Evolutionary conservation across 2,888 invertebrate species (phyloP).

Genomic region (Ectobius pallidus): DNA sequence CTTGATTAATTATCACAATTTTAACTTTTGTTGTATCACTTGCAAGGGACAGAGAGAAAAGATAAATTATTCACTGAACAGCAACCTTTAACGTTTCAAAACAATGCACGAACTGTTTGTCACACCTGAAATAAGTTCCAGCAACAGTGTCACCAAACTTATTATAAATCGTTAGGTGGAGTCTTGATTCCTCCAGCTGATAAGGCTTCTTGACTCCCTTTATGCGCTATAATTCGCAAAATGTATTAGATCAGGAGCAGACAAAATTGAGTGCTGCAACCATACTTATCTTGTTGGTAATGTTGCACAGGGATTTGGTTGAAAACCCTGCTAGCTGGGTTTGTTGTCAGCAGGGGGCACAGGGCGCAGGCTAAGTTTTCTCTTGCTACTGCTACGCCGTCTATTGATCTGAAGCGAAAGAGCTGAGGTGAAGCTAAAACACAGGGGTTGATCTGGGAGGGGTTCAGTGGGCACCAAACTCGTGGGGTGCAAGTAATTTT

Average conservation of each 20-base stretch:
- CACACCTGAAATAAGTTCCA: too few species aligned
- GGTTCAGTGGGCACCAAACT: background rate
- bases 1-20: background rate
- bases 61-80: background rate
- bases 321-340: constrained; percentile 24
- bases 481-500: background rate
- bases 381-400: constrained; percentile 1
- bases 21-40: background rate
- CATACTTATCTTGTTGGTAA: background rate
- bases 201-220: too few species aligned
- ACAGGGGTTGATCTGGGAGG: constrained; percentile 3
- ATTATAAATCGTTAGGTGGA: too few species aligned
- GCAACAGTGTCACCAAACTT: too few species aligned
- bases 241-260: constrained; percentile 2
- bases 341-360: constrained; percentile 27
- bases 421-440: background rate
- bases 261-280: constrained; percentile 15
- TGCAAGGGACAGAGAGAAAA: background rate
- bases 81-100: background rate
- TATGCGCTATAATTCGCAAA: too few species aligned
- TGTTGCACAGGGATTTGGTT: constrained; percentile 20
- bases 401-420: background rate
- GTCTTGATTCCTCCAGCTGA: too few species aligned
- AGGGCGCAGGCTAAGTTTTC: constrained; percentile 10
- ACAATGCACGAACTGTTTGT: background rate